A percentile compares a stretch with the other conserved stretches of the same genome.
These are phyloP conservation scores for Dugesia japonica DNA, from an alignment of 2,888 invertebrate genomes.

Conservation along the genomic window DNA sequence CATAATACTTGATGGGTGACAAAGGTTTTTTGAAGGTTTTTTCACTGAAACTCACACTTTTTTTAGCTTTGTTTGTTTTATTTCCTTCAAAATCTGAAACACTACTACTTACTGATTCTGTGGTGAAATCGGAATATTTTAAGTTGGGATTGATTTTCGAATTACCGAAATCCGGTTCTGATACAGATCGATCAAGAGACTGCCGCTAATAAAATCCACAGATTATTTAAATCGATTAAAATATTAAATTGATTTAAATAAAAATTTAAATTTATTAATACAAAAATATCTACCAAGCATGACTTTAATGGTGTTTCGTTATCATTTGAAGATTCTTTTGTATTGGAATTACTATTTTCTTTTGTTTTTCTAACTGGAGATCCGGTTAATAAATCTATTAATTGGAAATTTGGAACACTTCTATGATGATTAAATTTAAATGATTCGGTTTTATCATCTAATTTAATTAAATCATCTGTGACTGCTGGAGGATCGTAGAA, in stretches of 20 bases:
- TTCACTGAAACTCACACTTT: slow-evolving; percentile 26
- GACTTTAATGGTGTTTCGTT: slow-evolving; percentile 8
- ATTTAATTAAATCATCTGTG: slow-evolving; percentile 1
- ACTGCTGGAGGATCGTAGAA: slow-evolving; percentile 13
- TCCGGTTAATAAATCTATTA: not conserved
- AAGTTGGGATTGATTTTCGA: not conserved
- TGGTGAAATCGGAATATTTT: no score
- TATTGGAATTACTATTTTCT: not conserved
- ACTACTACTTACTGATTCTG: not conserved
- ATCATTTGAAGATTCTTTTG: not conserved
- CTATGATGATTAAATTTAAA: not conserved
- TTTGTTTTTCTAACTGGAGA: not conserved
- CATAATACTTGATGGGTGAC: not conserved
- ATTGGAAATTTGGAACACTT: slow-evolving; percentile 6
- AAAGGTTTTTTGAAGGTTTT: not conserved
- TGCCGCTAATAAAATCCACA: no score
- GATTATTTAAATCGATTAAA: no score
- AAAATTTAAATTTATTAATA: no score
- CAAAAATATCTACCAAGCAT: not conserved
- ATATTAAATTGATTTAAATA: no score
- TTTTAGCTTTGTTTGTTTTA: slow-evolving; percentile 13
- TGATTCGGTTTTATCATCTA: not conserved
- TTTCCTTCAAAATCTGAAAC: not conserved
- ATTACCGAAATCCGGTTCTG: slow-evolving; percentile 16
- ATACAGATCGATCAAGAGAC: not conserved